phyloP scores from a whole-genome alignment of 2,888 invertebrate genomes.

The Amaurobius ferox region DNA sequence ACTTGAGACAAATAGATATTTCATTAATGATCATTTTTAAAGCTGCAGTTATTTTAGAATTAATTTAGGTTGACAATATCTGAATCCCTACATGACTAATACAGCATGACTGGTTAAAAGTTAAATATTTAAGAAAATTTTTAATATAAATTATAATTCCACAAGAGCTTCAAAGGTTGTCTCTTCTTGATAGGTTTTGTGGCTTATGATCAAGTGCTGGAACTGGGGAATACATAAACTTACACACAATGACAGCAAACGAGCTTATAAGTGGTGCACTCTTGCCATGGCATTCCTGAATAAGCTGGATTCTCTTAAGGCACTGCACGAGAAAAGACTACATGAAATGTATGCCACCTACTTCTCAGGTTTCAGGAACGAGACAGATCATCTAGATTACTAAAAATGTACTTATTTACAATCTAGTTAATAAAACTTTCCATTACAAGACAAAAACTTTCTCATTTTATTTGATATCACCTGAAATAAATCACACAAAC shows the following conservation, averaged over 20 bases:
- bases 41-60: background rate
- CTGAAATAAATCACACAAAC: too few species aligned
- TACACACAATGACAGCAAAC: background rate
- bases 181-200: slow-evolving; percentile 14
- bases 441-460: too few species aligned
- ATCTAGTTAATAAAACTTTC: too few species aligned
- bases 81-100: too few species aligned
- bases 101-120: too few species aligned
- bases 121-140: too few species aligned
- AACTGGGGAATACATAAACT: slow-evolving; percentile 28
- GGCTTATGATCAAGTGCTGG: slow-evolving; percentile 45
- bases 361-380: background rate
- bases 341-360: background rate
- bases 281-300: slow-evolving; percentile 7
- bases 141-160: too few species aligned
- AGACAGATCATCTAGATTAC: background rate
- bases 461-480: too few species aligned
- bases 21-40: too few species aligned
- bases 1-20: too few species aligned
- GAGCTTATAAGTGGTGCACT: slow-evolving; percentile 17
- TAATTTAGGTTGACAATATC: background rate
- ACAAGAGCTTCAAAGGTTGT: too few species aligned
- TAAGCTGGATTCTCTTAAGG: background rate
- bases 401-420: too few species aligned
- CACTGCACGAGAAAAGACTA: slow-evolving; percentile 20